These are phyloP conservation scores for Arenaria interpres DNA, from an alignment of 2,113 vertebrate species.

Conservation along the genomic window DNA sequence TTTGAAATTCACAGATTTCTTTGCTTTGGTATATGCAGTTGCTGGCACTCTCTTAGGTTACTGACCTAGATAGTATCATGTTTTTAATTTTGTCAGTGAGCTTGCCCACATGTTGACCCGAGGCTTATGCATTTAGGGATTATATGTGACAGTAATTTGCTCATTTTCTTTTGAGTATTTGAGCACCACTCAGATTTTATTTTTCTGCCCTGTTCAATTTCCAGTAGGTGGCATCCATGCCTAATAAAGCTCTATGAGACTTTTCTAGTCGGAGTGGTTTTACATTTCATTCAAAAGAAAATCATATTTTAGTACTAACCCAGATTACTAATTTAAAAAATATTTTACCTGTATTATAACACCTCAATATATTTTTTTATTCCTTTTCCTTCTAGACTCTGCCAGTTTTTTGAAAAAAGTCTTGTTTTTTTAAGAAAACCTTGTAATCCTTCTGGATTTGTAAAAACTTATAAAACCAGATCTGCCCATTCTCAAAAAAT, in stretches of 20 bases:
- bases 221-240: slow-evolving; percentile 21
- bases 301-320: not conserved
- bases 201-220: not conserved
- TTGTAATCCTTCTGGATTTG: not conserved
- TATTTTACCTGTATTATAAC: not conserved
- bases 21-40: not conserved
- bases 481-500: not conserved
- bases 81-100: not conserved
- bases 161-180: not conserved
- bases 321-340: not conserved
- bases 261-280: not conserved
- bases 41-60: not conserved
- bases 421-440: not conserved
- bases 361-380: not conserved
- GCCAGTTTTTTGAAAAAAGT: not conserved
- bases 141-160: not conserved
- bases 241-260: not conserved
- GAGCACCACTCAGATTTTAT: not conserved
- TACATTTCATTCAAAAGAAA: not conserved
- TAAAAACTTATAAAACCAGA: not conserved
- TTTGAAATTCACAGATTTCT: not conserved
- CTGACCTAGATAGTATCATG: not conserved
- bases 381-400: not conserved
- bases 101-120: not conserved
- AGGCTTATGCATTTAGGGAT: not conserved